phyloP scores from a whole-genome alignment of 2,797 vertebrate species.

The Neoniphon sammara region DNA sequence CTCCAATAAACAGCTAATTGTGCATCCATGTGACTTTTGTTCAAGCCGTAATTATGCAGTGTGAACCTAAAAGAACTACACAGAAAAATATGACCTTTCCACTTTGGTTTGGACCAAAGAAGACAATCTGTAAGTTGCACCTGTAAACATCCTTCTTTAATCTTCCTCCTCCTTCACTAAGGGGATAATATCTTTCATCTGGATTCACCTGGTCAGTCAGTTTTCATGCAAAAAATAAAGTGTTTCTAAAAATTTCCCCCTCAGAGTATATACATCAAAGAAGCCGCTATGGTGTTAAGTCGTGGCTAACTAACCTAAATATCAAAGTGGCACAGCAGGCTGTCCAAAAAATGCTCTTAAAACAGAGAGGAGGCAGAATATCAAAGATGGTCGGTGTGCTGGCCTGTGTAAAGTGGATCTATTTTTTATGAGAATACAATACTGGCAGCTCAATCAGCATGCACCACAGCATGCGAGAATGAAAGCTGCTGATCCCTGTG shows the following conservation, averaged over 20 bases:
- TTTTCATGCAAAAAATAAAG: background rate
- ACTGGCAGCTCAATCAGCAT: constrained; percentile 75
- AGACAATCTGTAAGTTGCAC: too few species aligned
- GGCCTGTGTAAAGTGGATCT: constrained; percentile 64
- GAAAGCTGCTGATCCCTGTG: constrained; percentile 70
- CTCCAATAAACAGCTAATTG: too few species aligned
- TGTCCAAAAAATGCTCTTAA: constrained; percentile 29
- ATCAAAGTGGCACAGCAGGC: constrained; percentile 23
- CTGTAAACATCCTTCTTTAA: background rate
- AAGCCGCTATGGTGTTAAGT: background rate
- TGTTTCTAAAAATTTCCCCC: background rate
- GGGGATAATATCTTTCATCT: background rate
- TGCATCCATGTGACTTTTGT: too few species aligned
- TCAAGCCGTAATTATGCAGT: too few species aligned
- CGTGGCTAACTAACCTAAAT: constrained; percentile 25
- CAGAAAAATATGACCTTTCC: too few species aligned
- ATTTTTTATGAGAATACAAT: constrained; percentile 75
- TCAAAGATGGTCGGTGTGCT: constrained; percentile 53
- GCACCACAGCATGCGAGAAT: constrained; percentile 64
- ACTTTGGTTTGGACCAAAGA: too few species aligned
- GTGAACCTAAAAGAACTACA: too few species aligned
- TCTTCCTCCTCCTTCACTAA: background rate
- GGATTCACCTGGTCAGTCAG: background rate
- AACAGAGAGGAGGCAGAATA: constrained; percentile 36
- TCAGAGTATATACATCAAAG: background rate